phyloP scores from a whole-genome alignment of 2,113 vertebrate genomes.

The Maccullochella peelii region DNA sequence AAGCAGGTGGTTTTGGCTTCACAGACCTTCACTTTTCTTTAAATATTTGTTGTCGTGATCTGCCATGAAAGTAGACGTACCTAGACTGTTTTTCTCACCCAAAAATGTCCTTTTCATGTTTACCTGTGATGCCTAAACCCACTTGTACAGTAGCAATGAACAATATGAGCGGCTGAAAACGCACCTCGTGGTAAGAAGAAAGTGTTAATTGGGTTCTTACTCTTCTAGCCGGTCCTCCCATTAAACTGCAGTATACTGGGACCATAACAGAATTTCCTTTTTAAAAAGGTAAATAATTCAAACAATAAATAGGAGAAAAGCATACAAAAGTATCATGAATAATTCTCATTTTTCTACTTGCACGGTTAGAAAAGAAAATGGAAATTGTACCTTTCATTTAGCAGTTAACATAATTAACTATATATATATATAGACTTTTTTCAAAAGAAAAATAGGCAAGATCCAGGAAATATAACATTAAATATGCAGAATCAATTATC shows the following conservation, averaged over 20 bases:
- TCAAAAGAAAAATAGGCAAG: neutral
- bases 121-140: conserved; percentile 31
- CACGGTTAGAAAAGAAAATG: conserved; percentile 55
- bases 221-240: neutral
- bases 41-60: conserved; percentile 20
- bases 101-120: conserved; percentile 17
- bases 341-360: conserved; percentile 32
- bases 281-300: neutral
- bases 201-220: neutral
- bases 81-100: neutral
- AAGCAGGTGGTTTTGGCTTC: neutral
- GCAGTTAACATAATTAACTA: neutral
- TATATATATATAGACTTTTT: neutral
- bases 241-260: conserved; percentile 11
- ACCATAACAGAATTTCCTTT: neutral
- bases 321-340: neutral
- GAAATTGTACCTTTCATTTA: neutral
- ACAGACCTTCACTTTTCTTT: neutral
- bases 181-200: neutral
- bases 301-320: neutral
- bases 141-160: conserved; percentile 41
- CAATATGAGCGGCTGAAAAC: neutral
- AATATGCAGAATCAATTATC: neutral
- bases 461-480: neutral
- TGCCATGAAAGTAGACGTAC: conserved; percentile 19